phyloP scores from a whole-genome alignment of 2,113 vertebrate species.

The Nestor notabilis region DNA sequence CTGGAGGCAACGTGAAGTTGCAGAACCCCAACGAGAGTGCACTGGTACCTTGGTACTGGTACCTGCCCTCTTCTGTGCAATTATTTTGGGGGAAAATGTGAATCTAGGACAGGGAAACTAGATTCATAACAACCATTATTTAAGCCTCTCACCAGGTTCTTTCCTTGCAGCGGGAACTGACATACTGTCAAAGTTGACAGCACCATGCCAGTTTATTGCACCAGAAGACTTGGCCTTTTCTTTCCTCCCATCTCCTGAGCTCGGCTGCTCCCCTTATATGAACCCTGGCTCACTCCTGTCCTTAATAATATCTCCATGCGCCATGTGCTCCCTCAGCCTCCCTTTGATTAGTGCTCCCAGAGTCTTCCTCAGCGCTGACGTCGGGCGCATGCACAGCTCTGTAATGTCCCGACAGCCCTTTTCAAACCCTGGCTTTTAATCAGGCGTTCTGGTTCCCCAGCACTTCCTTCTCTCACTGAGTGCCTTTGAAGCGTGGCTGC shows the following conservation, averaged over 20 bases:
- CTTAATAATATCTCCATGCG: slow-evolving; percentile 53
- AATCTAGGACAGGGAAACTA: background rate
- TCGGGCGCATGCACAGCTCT: slow-evolving; percentile 7
- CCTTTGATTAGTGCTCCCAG: slow-evolving; percentile 32
- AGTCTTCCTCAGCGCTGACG: slow-evolving; percentile 46
- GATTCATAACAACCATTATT: background rate
- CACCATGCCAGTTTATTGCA: background rate
- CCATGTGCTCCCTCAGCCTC: slow-evolving; percentile 41
- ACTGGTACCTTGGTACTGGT: background rate
- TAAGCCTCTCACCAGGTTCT: background rate
- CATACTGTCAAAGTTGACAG: background rate
- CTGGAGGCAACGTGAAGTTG: background rate
- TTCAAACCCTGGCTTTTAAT: slow-evolving; percentile 40
- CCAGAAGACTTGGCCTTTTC: slow-evolving; percentile 5
- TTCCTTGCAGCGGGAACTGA: background rate
- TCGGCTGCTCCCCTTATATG: background rate
- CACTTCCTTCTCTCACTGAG: slow-evolving; percentile 22
- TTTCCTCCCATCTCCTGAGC: slow-evolving; percentile 18
- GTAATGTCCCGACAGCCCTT: slow-evolving; percentile 28
- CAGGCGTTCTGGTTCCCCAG: slow-evolving; percentile 35
- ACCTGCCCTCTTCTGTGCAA: background rate
- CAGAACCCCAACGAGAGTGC: background rate
- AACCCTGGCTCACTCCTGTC: background rate
- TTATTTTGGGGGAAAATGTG: background rate
- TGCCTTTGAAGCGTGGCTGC: background rate